Evolutionary conservation across 1,140 invertebrate genomes (phyloP), one percentile per base, ranked within the genome.

Genomic region (Patella vulgata): DNA sequence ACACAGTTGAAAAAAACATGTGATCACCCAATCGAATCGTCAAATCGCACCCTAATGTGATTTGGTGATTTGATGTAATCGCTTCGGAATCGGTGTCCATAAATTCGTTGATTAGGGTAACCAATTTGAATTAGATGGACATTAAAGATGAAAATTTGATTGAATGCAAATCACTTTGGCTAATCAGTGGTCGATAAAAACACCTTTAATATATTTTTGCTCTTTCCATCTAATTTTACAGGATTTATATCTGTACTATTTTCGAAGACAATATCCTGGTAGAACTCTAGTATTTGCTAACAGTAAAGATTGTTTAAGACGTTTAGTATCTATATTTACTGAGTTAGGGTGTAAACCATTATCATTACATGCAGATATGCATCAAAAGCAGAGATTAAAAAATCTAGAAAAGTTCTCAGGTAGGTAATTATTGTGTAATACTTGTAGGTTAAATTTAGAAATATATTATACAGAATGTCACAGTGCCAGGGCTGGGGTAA

Each of bases 241-340:
- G 86, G 97, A 99, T 84, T 89, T 91, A 46, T 95, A 97, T 82
- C 83, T 99, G 0, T 98, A 97, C 82, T 98, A 98, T 77, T 93
- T 99, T 70, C 77, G 98, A 17, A 88, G 90, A 66, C 87, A 89
- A 50, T 91, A 98, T 85, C 88, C 72, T 23, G 97, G 95, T 0
- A 85, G 95, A 59, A 98, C 95, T 3, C 88, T 99, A 31, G 90
- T 99, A n/a, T 99, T 99, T 86, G 95, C 93, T 74, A 99, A 99
- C 85, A 97, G 94, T 54, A 97, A 98, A 61, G 93, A 94, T 57
- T 95, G 94, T 84, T 93, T 98, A 0, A 85, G 93, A 60, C 74
- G 94, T 60, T 86, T 99, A 43, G 88, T 91, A 0, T 92, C 91
- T 57, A 82, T 99, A 21, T 90, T 99, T 39, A 88, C 86, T 0